These are phyloP conservation scores for Seriola quinqueradiata DNA, from an alignment of 2,113 vertebrate species.

Conservation along the genomic window DNA sequence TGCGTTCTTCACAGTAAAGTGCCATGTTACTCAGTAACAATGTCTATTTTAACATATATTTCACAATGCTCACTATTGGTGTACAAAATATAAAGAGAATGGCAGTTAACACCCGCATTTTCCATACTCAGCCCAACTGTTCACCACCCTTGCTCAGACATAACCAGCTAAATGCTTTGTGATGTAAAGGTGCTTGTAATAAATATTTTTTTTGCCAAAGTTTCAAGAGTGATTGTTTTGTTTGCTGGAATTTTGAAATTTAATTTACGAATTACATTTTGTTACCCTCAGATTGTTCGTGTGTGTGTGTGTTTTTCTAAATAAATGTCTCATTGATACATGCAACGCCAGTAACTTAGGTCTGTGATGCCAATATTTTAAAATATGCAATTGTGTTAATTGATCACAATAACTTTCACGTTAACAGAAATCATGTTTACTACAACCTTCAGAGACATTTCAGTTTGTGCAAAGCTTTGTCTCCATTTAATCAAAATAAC, in stretches of 20 bases:
- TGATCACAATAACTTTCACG: neutral
- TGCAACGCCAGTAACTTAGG: neutral
- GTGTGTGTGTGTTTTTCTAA: neutral
- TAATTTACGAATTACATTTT: neutral
- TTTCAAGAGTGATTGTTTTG: slow-evolving; percentile 6
- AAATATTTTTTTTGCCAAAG: slow-evolving; percentile 70
- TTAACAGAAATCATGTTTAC: neutral
- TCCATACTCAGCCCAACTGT: slow-evolving; percentile 55
- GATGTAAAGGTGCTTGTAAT: slow-evolving; percentile 79
- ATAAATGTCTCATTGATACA: neutral
- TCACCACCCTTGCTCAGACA: slow-evolving; percentile 57
- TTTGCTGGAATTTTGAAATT: neutral
- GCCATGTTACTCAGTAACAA: slow-evolving; percentile 54
- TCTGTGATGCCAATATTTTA: neutral
- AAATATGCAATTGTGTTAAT: neutral
- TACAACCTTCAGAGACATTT: slow-evolving; percentile 21
- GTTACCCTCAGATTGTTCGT: neutral
- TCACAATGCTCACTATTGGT: slow-evolving; percentile 37
- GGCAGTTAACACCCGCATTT: slow-evolving; percentile 24
- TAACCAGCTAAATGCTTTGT: slow-evolving; percentile 74
- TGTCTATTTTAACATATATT: slow-evolving; percentile 44
- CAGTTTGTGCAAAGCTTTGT: slow-evolving; percentile 28
- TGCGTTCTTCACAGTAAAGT: slow-evolving; percentile 58
- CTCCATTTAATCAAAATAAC: slow-evolving; percentile 10
- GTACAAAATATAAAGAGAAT: slow-evolving; percentile 42